Base-by-base conservation (phyloP, 2,113 vertebrate species). In the Zosterops borbonicus region DNA sequence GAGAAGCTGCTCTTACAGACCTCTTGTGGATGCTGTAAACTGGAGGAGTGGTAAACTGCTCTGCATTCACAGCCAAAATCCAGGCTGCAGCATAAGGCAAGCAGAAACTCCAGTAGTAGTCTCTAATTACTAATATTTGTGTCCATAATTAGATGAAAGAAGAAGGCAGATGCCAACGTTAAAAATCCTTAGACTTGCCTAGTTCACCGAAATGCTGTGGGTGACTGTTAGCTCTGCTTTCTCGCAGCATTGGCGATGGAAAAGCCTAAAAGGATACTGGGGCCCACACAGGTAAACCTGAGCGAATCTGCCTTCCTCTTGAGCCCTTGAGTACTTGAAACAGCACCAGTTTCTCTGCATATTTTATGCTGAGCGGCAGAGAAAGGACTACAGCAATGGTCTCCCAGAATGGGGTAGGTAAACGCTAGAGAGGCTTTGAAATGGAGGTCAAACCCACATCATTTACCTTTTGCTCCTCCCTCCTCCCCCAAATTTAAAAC, bases 21-120 rank as follows among this genome's bases (percentile, higher is more conserved):
- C 86, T 96, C 92, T 89, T 81, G 37, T 53, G 49, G 41, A 90
- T 82, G 76, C 53, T 93, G 73, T 90, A 96, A 96, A 90, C 80
- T 12, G 41, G 44, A 92, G 33, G 53, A 92, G 76, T 15, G 21
- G 65, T 27, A 88, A 90, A 88, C 88, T 81, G 55, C 75, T 83
- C 63, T 87, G 18, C 33, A 56, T 71, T 82, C 65, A 53, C 62
- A 76, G 90, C 60, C 90, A 81, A 89, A 85, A 83, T 56, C 60
- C 56, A 59, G 56, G 49, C 24, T 47, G 55, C 33, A 88, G 71
- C 4, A 2, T 28, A 92, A 87, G 47, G 71, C 52, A 83, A 94
- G 62, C 74, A 90, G 41, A 86, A 19, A 25, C 11, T 83, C n/a
- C 56, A 67, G 29, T 19, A 83, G 80, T 3, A 58, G 25, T 14